A percentile compares a stretch with the other conserved stretches of the same genome.
Conservation (phyloP, 2,797 vertebrate species). For the Syndactyla subalaris region DNA sequence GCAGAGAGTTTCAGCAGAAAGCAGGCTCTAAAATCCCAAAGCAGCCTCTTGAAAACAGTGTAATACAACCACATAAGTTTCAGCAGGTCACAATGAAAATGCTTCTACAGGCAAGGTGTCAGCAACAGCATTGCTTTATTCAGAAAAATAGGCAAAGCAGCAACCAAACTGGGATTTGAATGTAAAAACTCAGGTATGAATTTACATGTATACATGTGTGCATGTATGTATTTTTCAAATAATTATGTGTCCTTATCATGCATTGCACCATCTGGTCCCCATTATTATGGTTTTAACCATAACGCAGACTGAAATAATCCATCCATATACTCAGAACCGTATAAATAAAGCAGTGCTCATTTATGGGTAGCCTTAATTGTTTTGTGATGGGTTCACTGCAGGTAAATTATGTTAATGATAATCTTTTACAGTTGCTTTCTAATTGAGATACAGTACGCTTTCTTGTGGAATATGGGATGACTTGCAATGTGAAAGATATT, state of each 20-base stretch:
- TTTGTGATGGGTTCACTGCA: not conserved
- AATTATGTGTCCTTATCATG: not conserved
- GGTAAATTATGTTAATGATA: not conserved
- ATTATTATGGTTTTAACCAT: not conserved
- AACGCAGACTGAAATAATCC: not conserved
- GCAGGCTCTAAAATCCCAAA: not conserved
- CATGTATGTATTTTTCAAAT: not conserved
- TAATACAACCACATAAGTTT: not conserved
- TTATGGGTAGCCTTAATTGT: not conserved
- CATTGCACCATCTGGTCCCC: not conserved
- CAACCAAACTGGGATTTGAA: not conserved
- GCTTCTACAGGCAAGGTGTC: not conserved
- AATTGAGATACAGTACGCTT: not conserved
- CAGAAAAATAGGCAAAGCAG: not conserved
- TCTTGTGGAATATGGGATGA: not conserved
- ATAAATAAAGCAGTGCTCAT: not conserved
- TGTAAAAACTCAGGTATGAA: not conserved
- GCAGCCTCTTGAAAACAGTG: not conserved
- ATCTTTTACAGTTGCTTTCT: not conserved
- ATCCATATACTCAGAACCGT: not conserved
- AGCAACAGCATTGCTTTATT: not conserved
- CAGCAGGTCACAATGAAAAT: not conserved
- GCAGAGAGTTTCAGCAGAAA: not conserved
- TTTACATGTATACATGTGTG: accelerated
- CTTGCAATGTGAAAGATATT: not conserved